phyloP scores from a whole-genome alignment of 2,113 vertebrate genomes.

The Albula glossodonta region DNA sequence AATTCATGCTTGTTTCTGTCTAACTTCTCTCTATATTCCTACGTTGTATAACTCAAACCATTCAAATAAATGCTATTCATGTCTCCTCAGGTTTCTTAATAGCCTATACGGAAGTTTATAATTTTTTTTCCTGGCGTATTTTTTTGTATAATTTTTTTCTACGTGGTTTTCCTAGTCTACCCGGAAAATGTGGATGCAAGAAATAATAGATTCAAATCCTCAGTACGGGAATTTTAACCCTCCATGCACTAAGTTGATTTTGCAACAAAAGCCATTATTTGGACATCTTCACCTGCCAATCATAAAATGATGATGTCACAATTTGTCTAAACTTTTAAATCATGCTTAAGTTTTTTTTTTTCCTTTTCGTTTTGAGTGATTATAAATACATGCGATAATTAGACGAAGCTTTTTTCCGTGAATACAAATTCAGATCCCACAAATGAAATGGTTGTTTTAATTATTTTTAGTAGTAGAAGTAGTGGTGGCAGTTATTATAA shows the following conservation, averaged over 20 bases:
- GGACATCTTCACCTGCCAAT: background rate
- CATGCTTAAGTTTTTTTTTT: background rate
- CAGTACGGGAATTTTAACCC: background rate
- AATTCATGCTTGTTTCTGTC: background rate
- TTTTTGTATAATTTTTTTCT: background rate
- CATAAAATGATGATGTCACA: background rate
- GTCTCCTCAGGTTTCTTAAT: constrained; percentile 2
- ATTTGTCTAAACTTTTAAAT: background rate
- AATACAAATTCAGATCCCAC: too few species aligned
- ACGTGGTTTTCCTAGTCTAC: background rate
- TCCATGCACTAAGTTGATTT: background rate
- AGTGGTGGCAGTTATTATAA: background rate
- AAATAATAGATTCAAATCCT: background rate
- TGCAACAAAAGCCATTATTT: background rate
- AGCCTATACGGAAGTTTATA: background rate
- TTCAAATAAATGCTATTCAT: background rate
- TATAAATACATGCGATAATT: too few species aligned
- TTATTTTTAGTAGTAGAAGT: background rate
- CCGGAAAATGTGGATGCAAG: background rate
- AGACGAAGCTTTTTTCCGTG: too few species aligned
- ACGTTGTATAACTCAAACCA: background rate
- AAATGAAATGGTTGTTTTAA: too few species aligned
- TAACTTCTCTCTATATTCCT: background rate
- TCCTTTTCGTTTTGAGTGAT: background rate
- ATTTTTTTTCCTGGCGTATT: background rate